These are phyloP conservation scores for Eulimnadia texana DNA, from an alignment of 1,140 invertebrate species.

Conservation along the genomic window DNA sequence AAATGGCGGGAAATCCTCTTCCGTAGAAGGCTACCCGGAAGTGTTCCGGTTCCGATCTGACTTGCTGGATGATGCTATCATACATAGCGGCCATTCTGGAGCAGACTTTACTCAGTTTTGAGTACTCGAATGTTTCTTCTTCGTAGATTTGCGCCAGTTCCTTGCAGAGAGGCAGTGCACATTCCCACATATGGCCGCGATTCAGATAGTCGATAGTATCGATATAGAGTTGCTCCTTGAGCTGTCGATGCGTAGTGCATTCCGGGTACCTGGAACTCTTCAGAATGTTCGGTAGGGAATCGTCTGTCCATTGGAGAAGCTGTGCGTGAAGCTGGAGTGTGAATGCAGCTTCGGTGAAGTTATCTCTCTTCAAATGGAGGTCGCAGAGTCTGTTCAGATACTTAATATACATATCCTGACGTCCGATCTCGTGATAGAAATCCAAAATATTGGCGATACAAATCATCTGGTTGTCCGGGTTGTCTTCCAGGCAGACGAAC, in stretches of 20 bases:
- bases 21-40: constrained; percentile 89
- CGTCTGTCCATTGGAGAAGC: constrained; percentile 66
- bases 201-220: constrained; percentile 78
- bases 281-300: constrained; percentile 45
- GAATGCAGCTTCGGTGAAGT: constrained; percentile 86
- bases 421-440: constrained; percentile 56
- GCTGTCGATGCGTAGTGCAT: constrained; percentile 60
- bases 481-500: constrained; percentile 61
- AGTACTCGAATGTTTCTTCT: constrained; percentile 70
- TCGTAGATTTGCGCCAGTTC: constrained; percentile 75
- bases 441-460: constrained; percentile 72
- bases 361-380: constrained; percentile 73
- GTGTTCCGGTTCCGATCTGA: constrained; percentile 73
- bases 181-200: constrained; percentile 88
- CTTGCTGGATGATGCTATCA: constrained; percentile 62
- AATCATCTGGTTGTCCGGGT: constrained; percentile 74
- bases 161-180: constrained; percentile 71
- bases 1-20: constrained; percentile 68
- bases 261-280: constrained; percentile 43
- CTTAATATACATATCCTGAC: constrained; percentile 88
- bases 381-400: constrained; percentile 89
- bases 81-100: constrained; percentile 67
- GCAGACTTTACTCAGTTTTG: constrained; percentile 58
- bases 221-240: constrained; percentile 79
- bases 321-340: constrained; percentile 75